These are phyloP conservation scores for Polypedilum pembai DNA, from an alignment of 1,140 invertebrate genomes.

Conservation along the genomic window DNA sequence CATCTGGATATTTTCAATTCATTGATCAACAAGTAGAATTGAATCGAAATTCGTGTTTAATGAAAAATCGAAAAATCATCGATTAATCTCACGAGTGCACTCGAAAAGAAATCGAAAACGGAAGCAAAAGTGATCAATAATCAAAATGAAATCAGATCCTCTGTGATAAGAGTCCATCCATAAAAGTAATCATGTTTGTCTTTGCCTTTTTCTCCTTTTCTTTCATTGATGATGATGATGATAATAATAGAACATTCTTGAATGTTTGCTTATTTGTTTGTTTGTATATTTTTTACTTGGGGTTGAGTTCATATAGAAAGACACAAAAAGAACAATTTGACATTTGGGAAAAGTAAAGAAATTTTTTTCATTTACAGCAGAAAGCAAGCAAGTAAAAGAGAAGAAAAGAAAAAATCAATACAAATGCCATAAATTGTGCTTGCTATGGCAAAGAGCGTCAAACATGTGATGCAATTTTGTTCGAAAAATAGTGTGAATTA, in stretches of 20 bases:
- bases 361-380: neutral
- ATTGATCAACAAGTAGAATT: too few relatives aligned
- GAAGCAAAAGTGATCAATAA: constrained; percentile 30
- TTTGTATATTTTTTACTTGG: neutral
- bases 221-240: constrained; percentile 31
- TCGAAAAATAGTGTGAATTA: constrained; percentile 14
- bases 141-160: constrained; percentile 26
- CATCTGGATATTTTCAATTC: neutral
- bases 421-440: constrained; percentile 17
- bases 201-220: too few relatives aligned
- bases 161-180: neutral
- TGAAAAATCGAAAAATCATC: too few relatives aligned
- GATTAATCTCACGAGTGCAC: constrained; percentile 36
- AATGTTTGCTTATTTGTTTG: neutral
- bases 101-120: constrained; percentile 41
- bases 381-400: neutral
- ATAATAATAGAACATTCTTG: constrained; percentile 37
- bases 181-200: neutral
- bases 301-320: too few relatives aligned
- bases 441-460: neutral
- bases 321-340: too few relatives aligned
- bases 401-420: neutral
- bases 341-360: too few relatives aligned
- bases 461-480: constrained; percentile 18
- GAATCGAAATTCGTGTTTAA: too few relatives aligned